Evolutionary conservation across 2,888 invertebrate genomes (phyloP).

Genomic region (Idaea biselata): DNA sequence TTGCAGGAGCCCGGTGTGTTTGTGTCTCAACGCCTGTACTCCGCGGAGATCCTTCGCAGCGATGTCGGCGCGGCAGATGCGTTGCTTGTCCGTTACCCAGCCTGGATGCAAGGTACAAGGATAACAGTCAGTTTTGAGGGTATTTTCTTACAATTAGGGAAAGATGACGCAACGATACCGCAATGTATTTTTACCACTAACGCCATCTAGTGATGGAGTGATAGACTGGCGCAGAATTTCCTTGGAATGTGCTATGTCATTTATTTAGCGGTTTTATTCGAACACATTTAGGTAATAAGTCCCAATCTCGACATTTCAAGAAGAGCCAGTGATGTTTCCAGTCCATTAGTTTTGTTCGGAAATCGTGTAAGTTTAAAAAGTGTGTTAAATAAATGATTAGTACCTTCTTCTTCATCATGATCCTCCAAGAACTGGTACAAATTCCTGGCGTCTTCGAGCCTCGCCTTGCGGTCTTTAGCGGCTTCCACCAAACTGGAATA

Average conservation of each 20-base stretch:
- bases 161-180: too few relatives aligned
- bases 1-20: conserved; percentile 93
- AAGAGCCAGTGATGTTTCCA: too few relatives aligned
- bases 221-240: too few relatives aligned
- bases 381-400: background rate
- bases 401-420: conserved; percentile 96
- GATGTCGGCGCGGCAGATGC: conserved; percentile 95
- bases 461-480: conserved; percentile 88
- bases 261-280: too few relatives aligned
- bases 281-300: too few relatives aligned
- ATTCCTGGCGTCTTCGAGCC: conserved; percentile 94
- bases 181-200: too few relatives aligned
- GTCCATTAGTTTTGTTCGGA: too few relatives aligned
- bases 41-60: conserved; percentile 96
- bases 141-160: conserved; percentile 2
- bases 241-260: too few relatives aligned
- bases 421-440: conserved; percentile 98
- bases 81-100: conserved; percentile 97
- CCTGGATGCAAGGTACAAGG: conserved; percentile 62
- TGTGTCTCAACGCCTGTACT: conserved; percentile 93
- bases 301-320: too few relatives aligned
- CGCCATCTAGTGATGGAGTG: too few relatives aligned
- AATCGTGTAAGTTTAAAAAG: too few relatives aligned
- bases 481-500: conserved; percentile 81
- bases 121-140: background rate